Base-by-base conservation (phyloP, 2,888 invertebrate species). In the Flexamia atlantica region DNA sequence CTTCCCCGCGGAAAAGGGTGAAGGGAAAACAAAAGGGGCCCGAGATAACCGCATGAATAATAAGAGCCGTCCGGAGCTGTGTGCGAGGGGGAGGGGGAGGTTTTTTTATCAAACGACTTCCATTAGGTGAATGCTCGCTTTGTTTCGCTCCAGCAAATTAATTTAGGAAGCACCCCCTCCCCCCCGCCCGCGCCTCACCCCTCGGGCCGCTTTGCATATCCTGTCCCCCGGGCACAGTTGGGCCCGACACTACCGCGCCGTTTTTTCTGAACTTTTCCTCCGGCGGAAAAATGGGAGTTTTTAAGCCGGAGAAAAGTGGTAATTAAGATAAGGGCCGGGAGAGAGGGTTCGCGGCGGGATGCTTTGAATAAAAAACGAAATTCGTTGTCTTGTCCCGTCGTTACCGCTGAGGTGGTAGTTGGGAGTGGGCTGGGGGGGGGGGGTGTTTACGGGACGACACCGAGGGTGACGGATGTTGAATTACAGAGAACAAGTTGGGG, bases 1-100 rank as follows among this genome's bases (percentile, higher is more conserved):
- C 28, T 50, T 79, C 79, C 3, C 50, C 40, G 57, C 30, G 60
- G 68, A 70, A 81, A 76, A 74, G 82, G 82, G 70, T 81, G 82
- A 68, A 68, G 46, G 79, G 64, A 57, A 72, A 74, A 81, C 74
- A 36, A 84, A 84, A 84, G 50, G 53, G 84, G 80, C 53, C 76
- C 46, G 82, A 84, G 84, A 84, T 84, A 84, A 84, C 84, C 84
- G 74, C 84, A 84, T 84, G 84, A 84, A 84, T 84, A 84, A 84
- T 84, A 84, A 84, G 84, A 68, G 36, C 79, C 53, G 79, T 83
- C 79, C 83, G 76, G 64, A 40, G 53, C 42, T 50, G 36, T 28
- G 64, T 25, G n/a, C n/a, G n/a, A n/a, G 79, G 53, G 42, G 79
- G 40, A 50, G 53, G 40, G 36, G 70, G 64, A 17, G 36, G 42